phyloP scores from a whole-genome alignment of 2,113 vertebrate genomes.

The Pseudolaguvia tuberculata region DNA sequence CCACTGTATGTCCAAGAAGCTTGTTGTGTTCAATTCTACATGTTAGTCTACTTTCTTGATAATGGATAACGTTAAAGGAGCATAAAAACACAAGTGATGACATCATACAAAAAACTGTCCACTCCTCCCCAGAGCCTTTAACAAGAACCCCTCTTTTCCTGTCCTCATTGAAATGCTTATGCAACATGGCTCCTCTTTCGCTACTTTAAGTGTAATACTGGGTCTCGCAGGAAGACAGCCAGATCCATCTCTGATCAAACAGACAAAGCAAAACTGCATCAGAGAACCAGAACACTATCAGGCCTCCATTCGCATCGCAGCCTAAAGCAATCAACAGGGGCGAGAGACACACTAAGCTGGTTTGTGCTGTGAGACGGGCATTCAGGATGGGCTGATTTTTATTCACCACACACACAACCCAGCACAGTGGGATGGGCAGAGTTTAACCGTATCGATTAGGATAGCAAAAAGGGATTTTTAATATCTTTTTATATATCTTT shows the following conservation, averaged over 20 bases:
- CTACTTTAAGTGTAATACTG: slow-evolving; percentile 21
- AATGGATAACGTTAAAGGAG: not conserved
- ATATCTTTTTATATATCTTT: too few relatives aligned
- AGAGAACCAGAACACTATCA: slow-evolving; percentile 32
- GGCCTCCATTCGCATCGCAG: slow-evolving; percentile 25
- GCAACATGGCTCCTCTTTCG: not conserved
- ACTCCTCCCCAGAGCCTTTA: too few relatives aligned
- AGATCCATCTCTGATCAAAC: not conserved
- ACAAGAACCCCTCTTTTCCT: too few relatives aligned
- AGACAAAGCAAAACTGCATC: slow-evolving; percentile 12
- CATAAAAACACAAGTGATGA: not conserved
- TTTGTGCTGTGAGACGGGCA: not conserved
- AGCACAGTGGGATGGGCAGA: not conserved
- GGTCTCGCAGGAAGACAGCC: slow-evolving; percentile 1
- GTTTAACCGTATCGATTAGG: not conserved
- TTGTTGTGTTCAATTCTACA: not conserved
- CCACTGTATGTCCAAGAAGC: not conserved
- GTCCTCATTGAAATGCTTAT: slow-evolving; percentile 7
- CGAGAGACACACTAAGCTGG: slow-evolving; percentile 20
- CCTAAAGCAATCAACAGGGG: slow-evolving; percentile 43
- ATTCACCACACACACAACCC: slow-evolving; percentile 3
- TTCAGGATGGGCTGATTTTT: slow-evolving; percentile 21
- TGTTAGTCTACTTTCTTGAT: not conserved
- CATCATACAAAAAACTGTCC: too few relatives aligned
- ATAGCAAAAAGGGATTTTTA: too few relatives aligned